A percentile compares a stretch with the other conserved stretches of the same genome.
phyloP scores from a whole-genome alignment of 2,113 vertebrate genomes.

The Coptodon rendalli region DNA sequence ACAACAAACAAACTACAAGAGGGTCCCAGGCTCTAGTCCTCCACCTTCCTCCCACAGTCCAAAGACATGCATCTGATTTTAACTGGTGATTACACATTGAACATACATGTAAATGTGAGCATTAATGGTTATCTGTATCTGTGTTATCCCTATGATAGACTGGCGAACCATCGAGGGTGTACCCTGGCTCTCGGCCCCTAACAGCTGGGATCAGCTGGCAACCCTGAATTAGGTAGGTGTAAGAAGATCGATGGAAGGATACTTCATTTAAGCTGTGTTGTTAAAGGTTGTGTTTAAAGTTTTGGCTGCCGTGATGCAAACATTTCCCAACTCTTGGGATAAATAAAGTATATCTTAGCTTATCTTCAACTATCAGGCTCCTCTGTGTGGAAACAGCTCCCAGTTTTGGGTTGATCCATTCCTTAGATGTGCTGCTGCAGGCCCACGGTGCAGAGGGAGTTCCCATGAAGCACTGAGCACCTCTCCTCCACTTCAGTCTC shows the following conservation, averaged over 20 bases:
- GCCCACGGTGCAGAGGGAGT: neutral
- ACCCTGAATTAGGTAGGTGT: neutral
- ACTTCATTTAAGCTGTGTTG: neutral
- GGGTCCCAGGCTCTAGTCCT: neutral
- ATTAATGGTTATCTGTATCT: neutral
- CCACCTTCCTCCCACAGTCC: neutral
- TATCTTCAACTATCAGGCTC: neutral
- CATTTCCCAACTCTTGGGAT: neutral
- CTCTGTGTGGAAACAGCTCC: neutral
- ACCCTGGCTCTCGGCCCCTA: neutral
- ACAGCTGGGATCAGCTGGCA: neutral
- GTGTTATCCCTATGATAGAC: neutral
- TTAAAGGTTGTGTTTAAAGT: neutral
- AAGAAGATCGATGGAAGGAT: neutral
- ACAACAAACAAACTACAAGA: neutral
- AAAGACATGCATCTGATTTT: neutral
- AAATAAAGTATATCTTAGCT: neutral
- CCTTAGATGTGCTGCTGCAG: neutral
- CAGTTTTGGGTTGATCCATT: neutral
- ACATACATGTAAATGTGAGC: neutral
- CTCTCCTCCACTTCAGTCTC: neutral
- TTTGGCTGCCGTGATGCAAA: neutral
- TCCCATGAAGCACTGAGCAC: neutral
- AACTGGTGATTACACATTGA: neutral
- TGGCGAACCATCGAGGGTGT: neutral